Conservation (phyloP, 2,113 vertebrate species). For the Buteo buteo region DNA sequence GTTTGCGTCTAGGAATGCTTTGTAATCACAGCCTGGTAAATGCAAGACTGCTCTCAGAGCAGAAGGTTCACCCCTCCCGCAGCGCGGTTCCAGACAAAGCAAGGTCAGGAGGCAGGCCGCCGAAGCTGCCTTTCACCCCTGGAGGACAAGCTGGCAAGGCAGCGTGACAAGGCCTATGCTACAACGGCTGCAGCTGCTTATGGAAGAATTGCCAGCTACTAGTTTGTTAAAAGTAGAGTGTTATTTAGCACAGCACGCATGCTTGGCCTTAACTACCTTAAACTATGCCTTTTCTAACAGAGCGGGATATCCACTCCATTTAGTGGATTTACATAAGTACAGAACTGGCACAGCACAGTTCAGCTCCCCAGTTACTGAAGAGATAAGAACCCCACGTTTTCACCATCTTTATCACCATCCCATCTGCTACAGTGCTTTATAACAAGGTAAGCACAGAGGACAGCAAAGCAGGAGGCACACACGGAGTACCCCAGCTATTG, state of each 20-base stretch:
- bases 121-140: rapidly evolving
- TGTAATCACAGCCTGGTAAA: rapidly evolving
- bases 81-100: rapidly evolving
- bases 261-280: background rate
- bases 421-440: rapidly evolving
- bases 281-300: background rate
- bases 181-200: rapidly evolving
- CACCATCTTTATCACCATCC: background rate
- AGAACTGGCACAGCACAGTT: background rate
- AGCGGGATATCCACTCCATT: background rate
- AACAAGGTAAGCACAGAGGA: background rate
- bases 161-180: rapidly evolving
- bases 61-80: background rate
- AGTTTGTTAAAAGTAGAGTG: background rate
- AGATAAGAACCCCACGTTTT: background rate
- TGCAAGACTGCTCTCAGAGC: too few species aligned
- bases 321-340: background rate
- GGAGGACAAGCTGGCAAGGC: too few species aligned
- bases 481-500: background rate
- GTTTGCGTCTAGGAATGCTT: rapidly evolving
- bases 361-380: background rate
- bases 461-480: background rate
- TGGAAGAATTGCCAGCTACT: too few species aligned
- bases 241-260: background rate
- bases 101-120: too few species aligned